phyloP scores from a whole-genome alignment of 2,113 vertebrate species.

The Aptenodytes forsteri region DNA sequence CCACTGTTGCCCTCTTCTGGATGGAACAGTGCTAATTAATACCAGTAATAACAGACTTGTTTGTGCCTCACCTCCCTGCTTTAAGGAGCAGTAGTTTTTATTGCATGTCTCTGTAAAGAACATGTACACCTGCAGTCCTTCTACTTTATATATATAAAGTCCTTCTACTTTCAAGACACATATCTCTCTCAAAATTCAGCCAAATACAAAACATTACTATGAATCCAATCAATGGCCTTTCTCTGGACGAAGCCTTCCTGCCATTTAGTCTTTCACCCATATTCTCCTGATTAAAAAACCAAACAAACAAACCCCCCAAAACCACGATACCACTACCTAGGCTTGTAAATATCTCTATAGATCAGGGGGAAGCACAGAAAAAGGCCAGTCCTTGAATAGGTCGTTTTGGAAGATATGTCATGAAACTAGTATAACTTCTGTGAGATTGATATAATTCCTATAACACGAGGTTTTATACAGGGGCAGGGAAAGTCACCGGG shows the following conservation, averaged over 20 bases:
- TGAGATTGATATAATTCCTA: not conserved
- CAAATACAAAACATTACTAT: not conserved
- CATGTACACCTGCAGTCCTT: not conserved
- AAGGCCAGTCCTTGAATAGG: not conserved
- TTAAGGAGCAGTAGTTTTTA: not conserved
- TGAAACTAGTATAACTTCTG: not conserved
- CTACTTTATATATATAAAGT: not conserved
- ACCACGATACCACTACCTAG: fast-evolving
- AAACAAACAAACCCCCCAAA: not conserved
- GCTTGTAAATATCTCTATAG: not conserved
- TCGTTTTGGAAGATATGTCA: not conserved
- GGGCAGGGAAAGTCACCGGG: not conserved
- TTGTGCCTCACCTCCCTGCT: not conserved
- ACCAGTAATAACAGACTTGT: not conserved
- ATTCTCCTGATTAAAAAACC: not conserved
- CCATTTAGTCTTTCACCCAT: not conserved
- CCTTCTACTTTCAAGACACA: not conserved
- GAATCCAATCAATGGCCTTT: not conserved
- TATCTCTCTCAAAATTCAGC: not conserved
- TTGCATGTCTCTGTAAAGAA: not conserved
- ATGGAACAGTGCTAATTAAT: not conserved
- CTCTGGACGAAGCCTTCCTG: not conserved
- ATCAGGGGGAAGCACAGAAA: not conserved
- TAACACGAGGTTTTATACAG: not conserved
- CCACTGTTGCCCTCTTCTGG: not conserved